Evolutionary conservation across 1,140 invertebrate species (phyloP).

Genomic region (Leguminivora glycinivorella): DNA sequence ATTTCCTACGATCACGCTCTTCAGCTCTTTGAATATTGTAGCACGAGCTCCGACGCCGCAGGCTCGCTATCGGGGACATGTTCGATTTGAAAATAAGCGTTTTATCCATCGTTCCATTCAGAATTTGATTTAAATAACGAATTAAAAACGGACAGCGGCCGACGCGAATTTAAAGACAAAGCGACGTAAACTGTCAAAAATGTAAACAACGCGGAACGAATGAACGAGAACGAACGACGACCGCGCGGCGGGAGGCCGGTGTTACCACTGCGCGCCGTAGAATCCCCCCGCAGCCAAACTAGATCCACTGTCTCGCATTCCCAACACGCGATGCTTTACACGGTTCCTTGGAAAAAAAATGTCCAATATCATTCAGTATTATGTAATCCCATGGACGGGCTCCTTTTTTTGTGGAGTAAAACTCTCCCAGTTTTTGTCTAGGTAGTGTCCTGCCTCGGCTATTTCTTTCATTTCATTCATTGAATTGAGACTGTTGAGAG

Average conservation of each 20-base stretch:
- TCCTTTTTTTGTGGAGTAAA: neutral
- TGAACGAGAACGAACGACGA: slow-evolving; percentile 58
- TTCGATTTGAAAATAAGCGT: slow-evolving; percentile 74
- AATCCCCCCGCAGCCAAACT: slow-evolving; percentile 54
- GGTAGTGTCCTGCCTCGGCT: neutral
- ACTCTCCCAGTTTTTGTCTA: neutral
- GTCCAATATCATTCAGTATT: slow-evolving; percentile 37
- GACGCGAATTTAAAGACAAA: slow-evolving; percentile 31
- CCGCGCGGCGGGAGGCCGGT: slow-evolving; percentile 60
- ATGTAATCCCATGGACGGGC: slow-evolving; percentile 44
- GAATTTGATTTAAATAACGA: slow-evolving; percentile 39
- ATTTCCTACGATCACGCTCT: slow-evolving; percentile 74
- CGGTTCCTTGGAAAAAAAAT: slow-evolving; percentile 21
- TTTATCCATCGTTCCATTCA: slow-evolving; percentile 77
- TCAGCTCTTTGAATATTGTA: slow-evolving; percentile 78
- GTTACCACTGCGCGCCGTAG: slow-evolving; percentile 67
- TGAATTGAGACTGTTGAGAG: no score
- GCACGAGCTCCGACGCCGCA: slow-evolving; percentile 75
- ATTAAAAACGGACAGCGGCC: slow-evolving; percentile 16
- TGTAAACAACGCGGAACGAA: slow-evolving; percentile 73
- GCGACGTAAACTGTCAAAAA: slow-evolving; percentile 61
- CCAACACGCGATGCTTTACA: slow-evolving; percentile 22
- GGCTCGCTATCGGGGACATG: slow-evolving; percentile 73
- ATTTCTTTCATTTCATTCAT: neutral
- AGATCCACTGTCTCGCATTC: slow-evolving; percentile 51